Percentiles rank a stretch among this genome's conserved stretches.
phyloP scores from a whole-genome alignment of 2,888 invertebrate genomes.

The Brachylomia viminalis region DNA sequence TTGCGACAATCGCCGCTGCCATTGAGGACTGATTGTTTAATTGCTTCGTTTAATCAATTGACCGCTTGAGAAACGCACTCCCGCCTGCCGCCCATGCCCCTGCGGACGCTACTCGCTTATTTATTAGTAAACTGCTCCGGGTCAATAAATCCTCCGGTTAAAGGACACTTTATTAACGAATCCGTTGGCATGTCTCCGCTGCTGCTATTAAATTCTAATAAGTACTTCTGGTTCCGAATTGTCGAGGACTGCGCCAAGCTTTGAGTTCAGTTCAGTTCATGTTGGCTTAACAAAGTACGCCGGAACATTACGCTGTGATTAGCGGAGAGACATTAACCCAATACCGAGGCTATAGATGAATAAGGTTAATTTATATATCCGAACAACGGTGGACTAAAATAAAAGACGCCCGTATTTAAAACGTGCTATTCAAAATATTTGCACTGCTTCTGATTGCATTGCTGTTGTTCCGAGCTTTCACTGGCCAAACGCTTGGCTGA shows the following conservation, averaged over 20 bases:
- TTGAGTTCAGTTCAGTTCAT: constrained; percentile 23
- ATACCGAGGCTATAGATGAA: constrained; percentile 24
- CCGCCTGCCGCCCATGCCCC: constrained; percentile 70
- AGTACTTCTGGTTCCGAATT: constrained; percentile 51
- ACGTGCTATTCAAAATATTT: constrained; percentile 57
- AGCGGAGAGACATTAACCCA: constrained; percentile 38
- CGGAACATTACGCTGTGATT: constrained; percentile 25
- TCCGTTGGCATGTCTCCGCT: constrained; percentile 64
- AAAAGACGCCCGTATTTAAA: constrained; percentile 51
- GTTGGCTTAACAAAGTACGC: constrained; percentile 23
- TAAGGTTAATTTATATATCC: constrained; percentile 50
- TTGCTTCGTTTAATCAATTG: constrained; percentile 91
- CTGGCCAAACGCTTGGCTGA: constrained; percentile 51
- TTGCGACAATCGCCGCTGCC: constrained; percentile 86
- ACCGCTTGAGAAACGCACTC: constrained; percentile 85
- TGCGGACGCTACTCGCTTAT: constrained; percentile 78
- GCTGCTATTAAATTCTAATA: constrained; percentile 63
- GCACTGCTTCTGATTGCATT: constrained; percentile 54
- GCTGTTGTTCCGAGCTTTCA: constrained; percentile 57
- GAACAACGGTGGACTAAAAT: constrained; percentile 36
- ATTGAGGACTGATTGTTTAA: constrained; percentile 89
- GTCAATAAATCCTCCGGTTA: constrained; percentile 86
- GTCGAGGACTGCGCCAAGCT: constrained; percentile 10
- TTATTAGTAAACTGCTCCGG: constrained; percentile 81
- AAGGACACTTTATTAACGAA: constrained; percentile 83